Percentiles rank a stretch among this genome's conserved stretches.
These are phyloP conservation scores for Platysteira castanea DNA, from an alignment of 2,113 vertebrate species.

Conservation along the genomic window DNA sequence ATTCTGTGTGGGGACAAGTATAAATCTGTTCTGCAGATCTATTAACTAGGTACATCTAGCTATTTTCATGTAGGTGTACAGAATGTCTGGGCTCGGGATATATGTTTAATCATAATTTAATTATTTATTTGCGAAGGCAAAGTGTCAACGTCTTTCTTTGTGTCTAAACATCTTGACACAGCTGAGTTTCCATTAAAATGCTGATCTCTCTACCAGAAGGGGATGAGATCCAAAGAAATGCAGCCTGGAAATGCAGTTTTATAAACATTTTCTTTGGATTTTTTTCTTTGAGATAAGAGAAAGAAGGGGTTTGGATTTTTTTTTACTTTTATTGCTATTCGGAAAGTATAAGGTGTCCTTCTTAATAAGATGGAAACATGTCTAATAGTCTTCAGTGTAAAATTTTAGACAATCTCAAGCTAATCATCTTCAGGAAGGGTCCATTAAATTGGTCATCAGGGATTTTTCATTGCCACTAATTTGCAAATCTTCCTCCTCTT, in stretches of 20 bases:
- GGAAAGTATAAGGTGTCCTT: background rate
- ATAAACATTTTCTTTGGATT: background rate
- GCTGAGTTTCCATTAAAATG: background rate
- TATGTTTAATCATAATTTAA: background rate
- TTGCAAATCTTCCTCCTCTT: background rate
- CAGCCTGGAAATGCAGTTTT: background rate
- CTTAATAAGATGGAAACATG: background rate
- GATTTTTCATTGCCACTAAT: background rate
- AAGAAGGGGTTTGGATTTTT: background rate
- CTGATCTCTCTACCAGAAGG: background rate
- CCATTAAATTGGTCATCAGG: background rate
- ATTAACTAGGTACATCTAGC: background rate
- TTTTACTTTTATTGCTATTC: background rate
- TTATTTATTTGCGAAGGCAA: background rate
- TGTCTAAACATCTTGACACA: background rate
- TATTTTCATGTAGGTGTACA: background rate
- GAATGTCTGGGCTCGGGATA: background rate
- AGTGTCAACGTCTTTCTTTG: background rate
- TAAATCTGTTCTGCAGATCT: background rate
- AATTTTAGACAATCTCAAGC: background rate
- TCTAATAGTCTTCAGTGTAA: background rate
- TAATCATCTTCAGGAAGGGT: background rate
- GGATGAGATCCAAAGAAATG: background rate
- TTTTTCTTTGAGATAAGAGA: background rate
- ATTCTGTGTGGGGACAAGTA: background rate